Evolutionary conservation across 2,797 vertebrate species (phyloP).

Genomic region (Thunnus albacares): DNA sequence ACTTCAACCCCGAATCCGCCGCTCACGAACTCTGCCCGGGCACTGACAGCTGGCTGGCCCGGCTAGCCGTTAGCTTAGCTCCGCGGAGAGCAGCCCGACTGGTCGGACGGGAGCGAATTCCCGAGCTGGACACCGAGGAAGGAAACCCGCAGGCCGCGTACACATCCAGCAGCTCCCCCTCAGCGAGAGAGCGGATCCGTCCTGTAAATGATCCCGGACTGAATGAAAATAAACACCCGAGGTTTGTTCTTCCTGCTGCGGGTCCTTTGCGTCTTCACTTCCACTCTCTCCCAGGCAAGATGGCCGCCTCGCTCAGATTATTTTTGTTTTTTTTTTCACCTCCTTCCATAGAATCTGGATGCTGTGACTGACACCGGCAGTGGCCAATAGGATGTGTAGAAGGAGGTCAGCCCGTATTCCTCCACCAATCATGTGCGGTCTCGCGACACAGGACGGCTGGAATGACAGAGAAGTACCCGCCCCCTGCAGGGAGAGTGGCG

Average conservation of each 20-base stretch:
- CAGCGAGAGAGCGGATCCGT: too few relatives aligned
- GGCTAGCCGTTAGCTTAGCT: slow-evolving; percentile 44
- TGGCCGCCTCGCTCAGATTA: slow-evolving; percentile 86
- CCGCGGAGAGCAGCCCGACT: slow-evolving; percentile 11
- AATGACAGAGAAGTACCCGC: neutral
- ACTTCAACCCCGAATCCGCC: slow-evolving; percentile 3
- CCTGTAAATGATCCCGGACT: neutral
- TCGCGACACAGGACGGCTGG: slow-evolving; percentile 2
- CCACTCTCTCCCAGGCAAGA: slow-evolving; percentile 86
- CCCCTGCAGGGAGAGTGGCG: slow-evolving; percentile 11
- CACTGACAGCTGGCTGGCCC: slow-evolving; percentile 9
- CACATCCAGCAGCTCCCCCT: neutral
- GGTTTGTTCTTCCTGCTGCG: neutral
- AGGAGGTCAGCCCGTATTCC: neutral
- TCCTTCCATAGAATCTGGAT: slow-evolving; percentile 47
- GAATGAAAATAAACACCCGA: neutral
- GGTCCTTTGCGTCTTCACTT: slow-evolving; percentile 14
- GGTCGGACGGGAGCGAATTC: slow-evolving; percentile 9
- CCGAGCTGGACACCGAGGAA: neutral
- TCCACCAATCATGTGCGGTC: slow-evolving; percentile 40
- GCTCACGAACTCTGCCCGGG: neutral
- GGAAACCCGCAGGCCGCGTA: slow-evolving; percentile 8
- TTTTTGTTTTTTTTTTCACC: slow-evolving; percentile 87
- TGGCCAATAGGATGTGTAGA: slow-evolving; percentile 52
- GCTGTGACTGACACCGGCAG: slow-evolving; percentile 43